Evolutionary conservation across 1,140 invertebrate genomes (phyloP), one percentile per base, ranked within the genome.

Genomic region (Euschistus heros): DNA sequence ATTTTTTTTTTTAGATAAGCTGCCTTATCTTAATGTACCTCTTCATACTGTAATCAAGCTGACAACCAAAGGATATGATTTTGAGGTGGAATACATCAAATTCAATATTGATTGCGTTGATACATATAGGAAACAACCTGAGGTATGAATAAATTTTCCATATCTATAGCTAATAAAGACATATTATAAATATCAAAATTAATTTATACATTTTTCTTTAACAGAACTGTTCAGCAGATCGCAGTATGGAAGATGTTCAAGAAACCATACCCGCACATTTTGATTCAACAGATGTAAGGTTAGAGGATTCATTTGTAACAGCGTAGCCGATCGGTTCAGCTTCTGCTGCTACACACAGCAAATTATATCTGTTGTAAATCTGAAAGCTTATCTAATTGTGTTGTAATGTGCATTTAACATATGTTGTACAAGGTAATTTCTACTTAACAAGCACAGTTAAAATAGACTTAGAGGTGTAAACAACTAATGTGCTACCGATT

Each of bases 21-120:
- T 96, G 20, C 91, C 93, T 0, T 95, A 95, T 75, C 83, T 95
- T 76, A 88, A 91, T 71, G 89, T 95, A 0, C 92, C 93, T 2
- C 77, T 97, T 3, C 94, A 97, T 74, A 93, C 92, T 0, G 87
- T 96, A 30, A 89, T 96, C 62, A 89, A 91, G 70, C 76, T 94
- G 33, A 88, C 85, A 4, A 85, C 88, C 22, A 81, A 86, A 66
- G 91, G 91, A 0, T 91, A 89, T 77, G 87, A 87, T 66, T 92
- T 90, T 77, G 83, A 85, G 68, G 79, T 90, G 66, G 90, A 94
- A 73, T 84, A 86, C 68, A 85, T 90, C 47, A 85, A 86, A 69
- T 76, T 94, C 63, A 85, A 88, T 2, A 82, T 93, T 4, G 87
- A 89, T 33, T 92, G 91, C 73, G 91, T 94, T 6, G 86, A 94